A percentile compares a stretch with the other conserved stretches of the same genome.
phyloP scores from a whole-genome alignment of 92 coral and sea anemone genomes.

The Parazoanthus atlanticus region DNA sequence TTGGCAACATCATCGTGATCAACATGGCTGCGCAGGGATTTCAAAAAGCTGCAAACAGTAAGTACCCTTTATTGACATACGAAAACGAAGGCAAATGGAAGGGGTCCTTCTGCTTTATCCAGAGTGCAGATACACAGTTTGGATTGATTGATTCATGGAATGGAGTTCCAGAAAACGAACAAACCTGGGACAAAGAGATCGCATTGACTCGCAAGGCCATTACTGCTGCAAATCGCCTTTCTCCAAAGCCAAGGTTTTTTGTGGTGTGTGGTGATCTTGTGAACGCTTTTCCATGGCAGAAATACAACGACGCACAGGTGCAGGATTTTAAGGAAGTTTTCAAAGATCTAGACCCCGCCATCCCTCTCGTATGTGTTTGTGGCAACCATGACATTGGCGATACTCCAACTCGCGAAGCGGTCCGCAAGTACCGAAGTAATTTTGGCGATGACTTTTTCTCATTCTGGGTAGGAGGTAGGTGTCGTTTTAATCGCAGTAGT shows the following conservation, averaged over 20 bases:
- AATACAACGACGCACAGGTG: slow-evolving; percentile 85
- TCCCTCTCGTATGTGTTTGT: slow-evolving; percentile 94
- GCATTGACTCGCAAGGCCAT: slow-evolving; percentile 79
- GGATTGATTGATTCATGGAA: slow-evolving; percentile 97
- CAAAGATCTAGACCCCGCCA: slow-evolving; percentile 83
- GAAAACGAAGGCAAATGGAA: slow-evolving; percentile 92
- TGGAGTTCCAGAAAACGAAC: slow-evolving; percentile 78
- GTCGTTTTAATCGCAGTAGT: background rate
- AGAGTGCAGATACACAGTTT: slow-evolving; percentile 95
- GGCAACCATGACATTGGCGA: slow-evolving; percentile 98
- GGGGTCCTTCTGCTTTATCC: slow-evolving; percentile 94
- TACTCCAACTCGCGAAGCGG: slow-evolving; percentile 79
- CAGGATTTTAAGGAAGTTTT: slow-evolving; percentile 86
- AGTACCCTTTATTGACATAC: slow-evolving; percentile 77
- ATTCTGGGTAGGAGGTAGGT: slow-evolving; percentile 98
- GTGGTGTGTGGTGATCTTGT: slow-evolving; percentile 98
- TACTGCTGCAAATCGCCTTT: slow-evolving; percentile 76
- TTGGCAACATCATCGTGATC: background rate
- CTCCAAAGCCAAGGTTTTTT: slow-evolving; percentile 95
- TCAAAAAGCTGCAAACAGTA: slow-evolving; percentile 64
- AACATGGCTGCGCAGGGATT: slow-evolving; percentile 78
- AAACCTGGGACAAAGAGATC: slow-evolving; percentile 89
- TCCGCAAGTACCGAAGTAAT: slow-evolving; percentile 79
- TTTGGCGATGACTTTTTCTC: slow-evolving; percentile 95
- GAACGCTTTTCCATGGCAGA: slow-evolving; percentile 87